Conservation (phyloP, 2,797 vertebrate species). For the Poeciliopsis infans region DNA sequence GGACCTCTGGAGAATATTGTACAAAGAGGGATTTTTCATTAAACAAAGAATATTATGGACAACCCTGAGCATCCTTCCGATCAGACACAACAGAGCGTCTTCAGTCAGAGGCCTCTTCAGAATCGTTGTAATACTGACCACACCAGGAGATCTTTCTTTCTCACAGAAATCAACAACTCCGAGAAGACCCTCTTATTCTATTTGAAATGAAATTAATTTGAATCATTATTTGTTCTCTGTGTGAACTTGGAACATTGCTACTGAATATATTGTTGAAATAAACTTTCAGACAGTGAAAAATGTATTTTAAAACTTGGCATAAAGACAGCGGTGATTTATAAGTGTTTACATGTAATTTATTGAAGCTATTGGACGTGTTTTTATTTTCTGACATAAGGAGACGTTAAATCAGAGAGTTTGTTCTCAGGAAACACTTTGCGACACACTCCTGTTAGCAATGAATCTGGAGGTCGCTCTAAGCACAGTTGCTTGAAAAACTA, state of each 20-base stretch:
- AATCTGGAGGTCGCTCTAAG: constrained; percentile 53
- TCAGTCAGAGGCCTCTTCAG: neutral
- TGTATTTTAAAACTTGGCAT: neutral
- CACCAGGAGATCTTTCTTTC: neutral
- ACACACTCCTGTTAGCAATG: constrained; percentile 41
- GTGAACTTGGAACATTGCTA: neutral
- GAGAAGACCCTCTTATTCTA: neutral
- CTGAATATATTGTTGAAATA: neutral
- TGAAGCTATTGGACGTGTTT: neutral
- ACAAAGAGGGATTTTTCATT: neutral
- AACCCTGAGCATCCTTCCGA: neutral
- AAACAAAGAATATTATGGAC: neutral
- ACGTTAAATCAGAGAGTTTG: constrained; percentile 54
- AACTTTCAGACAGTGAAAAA: neutral
- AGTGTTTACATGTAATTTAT: too few relatives aligned
- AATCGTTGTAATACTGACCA: neutral
- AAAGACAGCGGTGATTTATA: neutral
- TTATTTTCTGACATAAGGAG: constrained; percentile 27
- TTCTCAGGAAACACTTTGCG: constrained; percentile 34
- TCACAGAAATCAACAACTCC: neutral
- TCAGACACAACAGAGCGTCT: neutral
- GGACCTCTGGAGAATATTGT: neutral
- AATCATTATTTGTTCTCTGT: neutral
- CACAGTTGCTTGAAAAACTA: constrained; percentile 54
- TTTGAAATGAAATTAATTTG: neutral